These are phyloP conservation scores for Apotomis capreana DNA, from an alignment of 2,888 invertebrate genomes.

Conservation along the genomic window DNA sequence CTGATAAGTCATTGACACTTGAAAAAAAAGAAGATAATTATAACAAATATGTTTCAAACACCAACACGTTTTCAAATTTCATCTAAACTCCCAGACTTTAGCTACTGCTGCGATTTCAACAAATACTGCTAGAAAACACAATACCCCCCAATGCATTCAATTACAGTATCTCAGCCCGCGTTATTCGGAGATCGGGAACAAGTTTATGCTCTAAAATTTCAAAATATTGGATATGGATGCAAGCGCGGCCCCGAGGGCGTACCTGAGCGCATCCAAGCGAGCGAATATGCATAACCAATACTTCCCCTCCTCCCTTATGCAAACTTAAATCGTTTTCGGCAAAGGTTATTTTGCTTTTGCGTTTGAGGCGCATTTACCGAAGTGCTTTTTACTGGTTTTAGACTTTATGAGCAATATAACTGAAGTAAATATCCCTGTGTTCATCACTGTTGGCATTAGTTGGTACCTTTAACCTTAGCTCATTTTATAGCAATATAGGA, in stretches of 20 bases:
- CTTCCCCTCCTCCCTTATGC: slow-evolving; percentile 47
- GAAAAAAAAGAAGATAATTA: no score
- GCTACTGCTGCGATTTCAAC: background rate
- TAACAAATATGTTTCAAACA: no score
- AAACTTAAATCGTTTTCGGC: slow-evolving; percentile 46
- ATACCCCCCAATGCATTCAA: slow-evolving; percentile 25
- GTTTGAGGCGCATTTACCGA: slow-evolving; percentile 13
- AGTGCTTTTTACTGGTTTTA: slow-evolving; percentile 33
- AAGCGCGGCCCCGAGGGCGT: slow-evolving; percentile 38
- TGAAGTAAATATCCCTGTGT: no score
- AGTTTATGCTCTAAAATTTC: slow-evolving; percentile 48
- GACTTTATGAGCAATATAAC: background rate
- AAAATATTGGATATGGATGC: slow-evolving; percentile 51
- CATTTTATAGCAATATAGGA: no score
- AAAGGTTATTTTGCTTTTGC: slow-evolving; percentile 43
- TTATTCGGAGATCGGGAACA: slow-evolving; percentile 18
- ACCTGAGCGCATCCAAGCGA: slow-evolving; percentile 42
- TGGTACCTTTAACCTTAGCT: no score
- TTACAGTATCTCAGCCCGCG: slow-evolving; percentile 27
- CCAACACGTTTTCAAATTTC: no score
- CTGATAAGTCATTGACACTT: no score
- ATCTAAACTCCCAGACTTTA: background rate
- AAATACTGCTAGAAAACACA: background rate
- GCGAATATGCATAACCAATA: slow-evolving; percentile 62
- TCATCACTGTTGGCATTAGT: no score